Percentiles rank a stretch among this genome's conserved stretches.
Evolutionary conservation across 2,888 invertebrate species (phyloP).

Genomic region (Amphipyra tragopoginis): DNA sequence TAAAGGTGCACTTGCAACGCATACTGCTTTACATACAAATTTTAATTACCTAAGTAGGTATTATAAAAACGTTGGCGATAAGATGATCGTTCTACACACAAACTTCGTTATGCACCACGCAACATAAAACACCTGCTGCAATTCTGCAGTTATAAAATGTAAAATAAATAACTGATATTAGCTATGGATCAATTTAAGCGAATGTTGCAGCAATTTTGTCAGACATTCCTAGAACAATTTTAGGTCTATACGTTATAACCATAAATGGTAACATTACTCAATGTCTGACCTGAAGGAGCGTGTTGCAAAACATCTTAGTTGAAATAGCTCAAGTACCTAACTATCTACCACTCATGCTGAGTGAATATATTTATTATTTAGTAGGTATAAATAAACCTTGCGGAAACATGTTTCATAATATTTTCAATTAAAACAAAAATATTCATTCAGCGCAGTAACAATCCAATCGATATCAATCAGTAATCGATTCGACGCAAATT

Average conservation of each 20-base stretch:
- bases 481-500: slow-evolving; percentile 39
- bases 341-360: slow-evolving; percentile 7
- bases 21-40: slow-evolving; percentile 24
- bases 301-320: slow-evolving; percentile 61
- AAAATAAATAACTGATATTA: slow-evolving; percentile 24
- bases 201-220: slow-evolving; percentile 46
- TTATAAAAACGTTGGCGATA: slow-evolving; percentile 23
- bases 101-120: slow-evolving; percentile 10
- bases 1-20: slow-evolving; percentile 25
- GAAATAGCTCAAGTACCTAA: slow-evolving; percentile 28
- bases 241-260: slow-evolving; percentile 60
- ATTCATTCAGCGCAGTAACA: slow-evolving; percentile 30
- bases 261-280: slow-evolving; percentile 61
- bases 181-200: slow-evolving; percentile 29
- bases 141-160: slow-evolving; percentile 9
- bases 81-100: slow-evolving; percentile 15
- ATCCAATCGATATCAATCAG: slow-evolving; percentile 41
- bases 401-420: slow-evolving; percentile 42
- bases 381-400: slow-evolving; percentile 6
- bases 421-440: slow-evolving; percentile 40
- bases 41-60: slow-evolving; percentile 1
- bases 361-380: not conserved
- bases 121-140: slow-evolving; percentile 25
- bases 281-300: slow-evolving; percentile 63
- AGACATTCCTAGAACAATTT: slow-evolving; percentile 60